Percentiles rank a stretch among this genome's conserved stretches.
These are phyloP conservation scores for Colaptes auratus DNA, from an alignment of 2,113 vertebrate genomes.

Conservation along the genomic window DNA sequence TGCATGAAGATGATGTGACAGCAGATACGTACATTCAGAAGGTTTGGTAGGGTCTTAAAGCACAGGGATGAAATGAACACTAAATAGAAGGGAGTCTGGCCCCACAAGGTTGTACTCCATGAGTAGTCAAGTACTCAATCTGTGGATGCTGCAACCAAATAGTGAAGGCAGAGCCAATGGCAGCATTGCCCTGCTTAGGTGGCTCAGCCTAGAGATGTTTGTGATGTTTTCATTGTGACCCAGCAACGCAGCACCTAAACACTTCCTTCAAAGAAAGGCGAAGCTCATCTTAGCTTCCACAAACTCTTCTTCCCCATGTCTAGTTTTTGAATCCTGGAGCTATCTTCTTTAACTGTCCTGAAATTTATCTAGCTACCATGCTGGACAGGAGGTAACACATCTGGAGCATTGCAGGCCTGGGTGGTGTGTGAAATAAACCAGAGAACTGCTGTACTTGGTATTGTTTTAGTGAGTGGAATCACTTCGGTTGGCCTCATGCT, in stretches of 20 bases:
- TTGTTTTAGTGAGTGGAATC: neutral
- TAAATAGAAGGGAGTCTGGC: neutral
- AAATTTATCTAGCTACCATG: neutral
- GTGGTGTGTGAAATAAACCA: neutral
- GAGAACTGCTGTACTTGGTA: neutral
- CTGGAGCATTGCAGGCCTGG: neutral
- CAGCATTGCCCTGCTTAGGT: neutral
- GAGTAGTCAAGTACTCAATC: too few species aligned
- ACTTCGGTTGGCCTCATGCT: neutral
- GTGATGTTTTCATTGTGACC: neutral
- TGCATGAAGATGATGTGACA: neutral
- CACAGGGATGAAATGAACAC: neutral
- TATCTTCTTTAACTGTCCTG: neutral
- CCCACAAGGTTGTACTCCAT: neutral
- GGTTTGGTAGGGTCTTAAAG: neutral
- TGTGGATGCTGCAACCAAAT: too few species aligned
- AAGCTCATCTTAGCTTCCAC: neutral
- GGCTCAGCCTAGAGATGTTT: neutral
- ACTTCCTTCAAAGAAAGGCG: neutral
- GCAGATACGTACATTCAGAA: accelerated
- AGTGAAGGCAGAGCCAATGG: too few species aligned
- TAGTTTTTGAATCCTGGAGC: neutral
- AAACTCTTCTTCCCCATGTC: neutral
- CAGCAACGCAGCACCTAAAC: neutral
- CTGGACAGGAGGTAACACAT: neutral